These are phyloP conservation scores for Plecotus auritus DNA, from an alignment of 2,113 vertebrate species.

Conservation along the genomic window DNA sequence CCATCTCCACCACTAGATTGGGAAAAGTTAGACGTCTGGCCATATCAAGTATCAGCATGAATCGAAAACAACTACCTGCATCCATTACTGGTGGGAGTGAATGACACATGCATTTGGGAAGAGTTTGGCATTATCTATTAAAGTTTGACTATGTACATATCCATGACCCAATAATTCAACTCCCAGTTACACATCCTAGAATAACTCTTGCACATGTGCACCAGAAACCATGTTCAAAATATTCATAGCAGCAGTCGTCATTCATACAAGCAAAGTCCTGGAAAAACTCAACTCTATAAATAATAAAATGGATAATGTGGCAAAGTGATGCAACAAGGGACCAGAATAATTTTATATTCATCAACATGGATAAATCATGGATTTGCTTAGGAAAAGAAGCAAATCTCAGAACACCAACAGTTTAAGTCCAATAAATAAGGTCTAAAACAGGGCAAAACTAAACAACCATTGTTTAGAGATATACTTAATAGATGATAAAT, in stretches of 20 bases:
- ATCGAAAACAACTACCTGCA: not conserved
- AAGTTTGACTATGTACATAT: not conserved
- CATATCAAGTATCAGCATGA: not conserved
- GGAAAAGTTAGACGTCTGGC: not conserved
- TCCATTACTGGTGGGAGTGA: not conserved
- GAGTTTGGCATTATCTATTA: not conserved
- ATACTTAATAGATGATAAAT: not conserved
- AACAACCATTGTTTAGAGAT: not conserved
- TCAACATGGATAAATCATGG: not conserved
- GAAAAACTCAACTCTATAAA: not conserved
- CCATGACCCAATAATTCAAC: not conserved
- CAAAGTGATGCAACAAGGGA: not conserved
- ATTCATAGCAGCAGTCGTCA: not conserved
- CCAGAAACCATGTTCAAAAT: not conserved
- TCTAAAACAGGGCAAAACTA: not conserved
- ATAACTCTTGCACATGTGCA: not conserved
- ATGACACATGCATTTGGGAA: not conserved
- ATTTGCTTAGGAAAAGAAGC: not conserved
- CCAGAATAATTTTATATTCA: not conserved
- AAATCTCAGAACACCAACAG: not conserved
- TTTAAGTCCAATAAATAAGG: not conserved
- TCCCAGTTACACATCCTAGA: not conserved
- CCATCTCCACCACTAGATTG: not conserved
- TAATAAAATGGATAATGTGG: not conserved
- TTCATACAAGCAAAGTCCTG: not conserved